Percentiles rank a stretch among this genome's conserved stretches.
These are phyloP conservation scores for Sylvia atricapilla DNA, from an alignment of 2,113 vertebrate species.

Conservation along the genomic window DNA sequence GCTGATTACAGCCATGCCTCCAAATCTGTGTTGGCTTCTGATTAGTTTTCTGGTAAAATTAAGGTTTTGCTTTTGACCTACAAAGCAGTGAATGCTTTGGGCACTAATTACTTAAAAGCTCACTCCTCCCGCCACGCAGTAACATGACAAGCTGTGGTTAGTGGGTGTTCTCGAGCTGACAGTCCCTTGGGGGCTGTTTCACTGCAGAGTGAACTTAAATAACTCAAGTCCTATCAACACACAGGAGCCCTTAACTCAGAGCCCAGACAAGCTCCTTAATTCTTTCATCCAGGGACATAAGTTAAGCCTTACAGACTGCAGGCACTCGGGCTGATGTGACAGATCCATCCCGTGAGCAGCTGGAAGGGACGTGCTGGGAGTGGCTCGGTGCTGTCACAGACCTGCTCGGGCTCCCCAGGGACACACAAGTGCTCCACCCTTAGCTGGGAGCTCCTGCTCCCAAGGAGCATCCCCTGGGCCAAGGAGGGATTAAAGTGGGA, in stretches of 20 bases:
- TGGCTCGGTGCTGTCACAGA: background rate
- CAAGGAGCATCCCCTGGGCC: background rate
- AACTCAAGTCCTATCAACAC: conserved; percentile 51
- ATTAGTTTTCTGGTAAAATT: conserved; percentile 53
- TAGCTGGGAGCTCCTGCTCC: background rate
- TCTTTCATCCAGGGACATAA: background rate
- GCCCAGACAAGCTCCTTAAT: conserved; percentile 28
- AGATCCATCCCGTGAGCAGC: background rate
- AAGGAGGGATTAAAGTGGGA: background rate
- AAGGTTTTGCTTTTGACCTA: conserved; percentile 58
- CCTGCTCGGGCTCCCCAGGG: background rate
- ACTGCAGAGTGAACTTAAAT: conserved; percentile 40
- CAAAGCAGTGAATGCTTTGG: conserved; percentile 54
- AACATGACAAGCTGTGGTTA: conserved; percentile 42
- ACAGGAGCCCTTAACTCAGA: conserved; percentile 11
- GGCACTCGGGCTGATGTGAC: background rate
- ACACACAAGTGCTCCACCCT: background rate
- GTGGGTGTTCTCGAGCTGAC: conserved; percentile 43
- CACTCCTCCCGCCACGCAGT: background rate
- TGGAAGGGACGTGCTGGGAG: fast-evolving
- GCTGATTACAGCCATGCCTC: background rate
- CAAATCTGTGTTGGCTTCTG: conserved; percentile 20
- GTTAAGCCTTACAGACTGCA: background rate
- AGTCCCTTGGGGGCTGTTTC: conserved; percentile 39
- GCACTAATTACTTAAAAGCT: conserved; percentile 63